These are phyloP conservation scores for Nymphalis io DNA, from an alignment of 1,140 invertebrate genomes.

Conservation along the genomic window DNA sequence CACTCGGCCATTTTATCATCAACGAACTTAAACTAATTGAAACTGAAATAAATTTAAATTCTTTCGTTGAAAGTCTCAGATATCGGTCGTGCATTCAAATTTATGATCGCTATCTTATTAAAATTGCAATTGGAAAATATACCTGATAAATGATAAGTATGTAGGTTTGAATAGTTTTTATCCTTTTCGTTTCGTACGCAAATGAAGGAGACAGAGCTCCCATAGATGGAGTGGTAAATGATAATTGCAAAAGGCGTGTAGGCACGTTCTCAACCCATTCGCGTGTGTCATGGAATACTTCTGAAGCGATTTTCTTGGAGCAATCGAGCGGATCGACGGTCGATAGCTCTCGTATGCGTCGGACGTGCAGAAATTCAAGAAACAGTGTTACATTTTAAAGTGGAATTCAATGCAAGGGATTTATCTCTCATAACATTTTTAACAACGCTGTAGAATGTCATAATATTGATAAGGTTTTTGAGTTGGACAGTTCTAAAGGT, in stretches of 20 bases:
- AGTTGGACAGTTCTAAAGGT: no score
- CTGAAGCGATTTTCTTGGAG: slow-evolving; percentile 16
- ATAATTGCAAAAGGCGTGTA: slow-evolving; percentile 12
- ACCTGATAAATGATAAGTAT: background rate
- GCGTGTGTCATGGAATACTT: slow-evolving; percentile 16
- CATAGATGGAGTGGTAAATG: background rate
- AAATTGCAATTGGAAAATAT: background rate
- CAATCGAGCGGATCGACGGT: slow-evolving; percentile 2
- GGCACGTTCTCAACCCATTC: slow-evolving; percentile 6
- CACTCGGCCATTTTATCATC: no score
- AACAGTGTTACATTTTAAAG: slow-evolving; percentile 4
- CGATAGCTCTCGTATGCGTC: slow-evolving; percentile 11
- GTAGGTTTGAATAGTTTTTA: background rate
- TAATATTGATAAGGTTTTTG: no score
- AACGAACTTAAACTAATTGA: background rate
- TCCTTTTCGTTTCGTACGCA: background rate
- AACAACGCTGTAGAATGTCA: no score
- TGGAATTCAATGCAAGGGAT: background rate
- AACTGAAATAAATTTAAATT: slow-evolving; percentile 5
- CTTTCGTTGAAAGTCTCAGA: background rate
- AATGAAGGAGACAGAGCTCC: background rate
- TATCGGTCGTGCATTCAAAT: slow-evolving; percentile 4
- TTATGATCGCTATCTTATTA: background rate
- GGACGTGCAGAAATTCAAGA: slow-evolving; percentile 14
- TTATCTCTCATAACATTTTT: background rate